These are phyloP conservation scores for Trichopoda pennipes DNA, from an alignment of 2,888 invertebrate species.

Conservation along the genomic window DNA sequence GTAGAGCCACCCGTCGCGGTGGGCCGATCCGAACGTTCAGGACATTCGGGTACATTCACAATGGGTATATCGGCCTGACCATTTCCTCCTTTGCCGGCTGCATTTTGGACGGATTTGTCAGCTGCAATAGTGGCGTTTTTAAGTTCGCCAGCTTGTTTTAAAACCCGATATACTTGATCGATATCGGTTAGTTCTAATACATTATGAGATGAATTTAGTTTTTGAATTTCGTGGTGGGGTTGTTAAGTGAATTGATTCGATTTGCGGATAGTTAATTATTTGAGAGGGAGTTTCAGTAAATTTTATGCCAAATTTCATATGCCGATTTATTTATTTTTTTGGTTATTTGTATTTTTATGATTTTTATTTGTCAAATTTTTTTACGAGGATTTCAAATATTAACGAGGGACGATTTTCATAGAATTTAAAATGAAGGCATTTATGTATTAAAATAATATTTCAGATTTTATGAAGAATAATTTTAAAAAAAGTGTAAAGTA, in stretches of 20 bases:
- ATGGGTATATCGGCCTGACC: conserved; percentile 78
- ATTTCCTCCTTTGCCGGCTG: conserved; percentile 65
- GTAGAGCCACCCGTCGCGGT: conserved; percentile 69
- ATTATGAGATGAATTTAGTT: conserved; percentile 37
- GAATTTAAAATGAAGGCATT: conserved; percentile 54
- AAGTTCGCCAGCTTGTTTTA: conserved; percentile 94
- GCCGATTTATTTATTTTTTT: conserved; percentile 57
- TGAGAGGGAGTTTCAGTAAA: conserved; percentile 25
- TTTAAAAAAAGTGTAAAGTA: too few species aligned
- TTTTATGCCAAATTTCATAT: conserved; percentile 51
- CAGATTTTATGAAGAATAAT: too few species aligned
- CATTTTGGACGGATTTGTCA: conserved; percentile 78
- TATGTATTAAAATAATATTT: conserved; percentile 8
- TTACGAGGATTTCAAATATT: conserved; percentile 34
- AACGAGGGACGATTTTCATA: conserved; percentile 48
- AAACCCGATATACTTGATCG: conserved; percentile 96
- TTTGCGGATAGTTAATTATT: conserved; percentile 22
- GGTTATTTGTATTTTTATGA: conserved; percentile 7
- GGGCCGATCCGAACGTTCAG: conserved; percentile 72
- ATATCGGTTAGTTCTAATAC: conserved; percentile 83
- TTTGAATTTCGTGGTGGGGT: conserved; percentile 29
- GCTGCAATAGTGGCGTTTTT: conserved; percentile 84
- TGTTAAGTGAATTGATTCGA: conserved; percentile 57
- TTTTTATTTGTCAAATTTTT: not conserved
- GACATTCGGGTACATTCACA: conserved; percentile 79